Evolutionary conservation across 1,140 invertebrate genomes (phyloP), one percentile per base, ranked within the genome.

Genomic region (Drosophila teissieri): DNA sequence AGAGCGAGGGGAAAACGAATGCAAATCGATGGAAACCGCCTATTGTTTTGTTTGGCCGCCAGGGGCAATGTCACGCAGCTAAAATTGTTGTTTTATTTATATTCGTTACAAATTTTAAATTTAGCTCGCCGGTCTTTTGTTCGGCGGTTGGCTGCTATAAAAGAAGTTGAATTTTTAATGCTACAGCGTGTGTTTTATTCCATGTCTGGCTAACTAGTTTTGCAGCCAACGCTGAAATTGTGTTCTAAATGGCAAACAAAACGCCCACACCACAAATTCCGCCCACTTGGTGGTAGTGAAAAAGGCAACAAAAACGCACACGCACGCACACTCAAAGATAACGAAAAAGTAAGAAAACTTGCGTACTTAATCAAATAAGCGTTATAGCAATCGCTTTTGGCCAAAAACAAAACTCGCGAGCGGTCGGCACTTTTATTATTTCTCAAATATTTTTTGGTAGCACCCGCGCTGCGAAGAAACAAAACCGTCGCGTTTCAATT

Each of bases 341-440:
- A 65, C 62, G 61, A 57, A 37, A 64, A 48, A 34, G 31, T 36
- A 46, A 64, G 36, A 46, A 67, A 74, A 82, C 64, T 75, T 45
- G 77, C 79, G 79, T 79, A 83, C 83, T 75, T 88, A 72, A 77
- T 76, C 57, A 77, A 85, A 65, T 67, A 78, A 78, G 31, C 78
- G 82, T 67, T 75, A 79, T 64, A 56, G 52, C 56, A 77, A 78
- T 63, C 64, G 63, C 65, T 57, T 31, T 80, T 81, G 73, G 82
- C 73, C 73, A 73, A 74, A 62, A 55, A 82, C 58, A 58, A 62
- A 58, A 39, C 60, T 48, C 53, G 75, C 55, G 51, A 62, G 27
- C 54, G 58, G 24, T 45, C 53, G 34, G 42, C 34, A 60, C 64
- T 12, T 58, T 55, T 22, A 48, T 53, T 51, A 10, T 22, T 11